Evolutionary conservation across 2,888 invertebrate species (phyloP), one percentile per base, ranked within the genome.

Genomic region (Myathropa florea): DNA sequence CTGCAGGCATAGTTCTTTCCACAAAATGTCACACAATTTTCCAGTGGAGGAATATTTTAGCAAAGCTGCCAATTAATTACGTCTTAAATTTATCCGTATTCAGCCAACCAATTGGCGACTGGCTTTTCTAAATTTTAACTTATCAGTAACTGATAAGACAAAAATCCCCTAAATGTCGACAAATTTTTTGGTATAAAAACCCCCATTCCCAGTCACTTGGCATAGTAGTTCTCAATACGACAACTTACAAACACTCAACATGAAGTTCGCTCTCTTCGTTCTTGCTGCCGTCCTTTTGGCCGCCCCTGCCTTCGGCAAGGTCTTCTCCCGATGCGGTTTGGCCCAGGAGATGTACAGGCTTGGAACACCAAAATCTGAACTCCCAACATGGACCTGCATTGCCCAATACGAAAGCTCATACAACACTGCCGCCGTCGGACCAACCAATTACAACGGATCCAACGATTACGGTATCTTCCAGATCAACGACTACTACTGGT

Each of bases 401-500:
- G 91, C 90, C 4, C 84, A 91, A 57, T 90, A 90, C 33, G 92
- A 92, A 86, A 92, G 91, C 86, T 90, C 90, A 36, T 92, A 93
- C n/a, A 92, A 93, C 39, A 94, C 94, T 0, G 89, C 93, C 59
- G 93, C 92, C 2, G 90, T 93, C 39, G 94, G 94, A 0, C 91
- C 89, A 21, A 89, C 92, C 0, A 94, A 94, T 89, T 88, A 88
- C 2, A 93, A 94, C 89, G 94, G 94, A 0, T 92, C 92, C 30
- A 89, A 88, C 53, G 93, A 93, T 87, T 93, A 91, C 84, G 92
- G 92, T 28, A 88, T 92, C 57, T 92, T 93, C 87, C 92, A 93
- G 89, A 92, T 93, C 64, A 93, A 92, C 83, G 91, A 92, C 89
- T 90, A 89, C 23, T 93, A 88, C 84, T 93, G 93, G 93, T 93